Conservation (phyloP, 2,888 invertebrate species). For the Dromius quadrimaculatus region DNA sequence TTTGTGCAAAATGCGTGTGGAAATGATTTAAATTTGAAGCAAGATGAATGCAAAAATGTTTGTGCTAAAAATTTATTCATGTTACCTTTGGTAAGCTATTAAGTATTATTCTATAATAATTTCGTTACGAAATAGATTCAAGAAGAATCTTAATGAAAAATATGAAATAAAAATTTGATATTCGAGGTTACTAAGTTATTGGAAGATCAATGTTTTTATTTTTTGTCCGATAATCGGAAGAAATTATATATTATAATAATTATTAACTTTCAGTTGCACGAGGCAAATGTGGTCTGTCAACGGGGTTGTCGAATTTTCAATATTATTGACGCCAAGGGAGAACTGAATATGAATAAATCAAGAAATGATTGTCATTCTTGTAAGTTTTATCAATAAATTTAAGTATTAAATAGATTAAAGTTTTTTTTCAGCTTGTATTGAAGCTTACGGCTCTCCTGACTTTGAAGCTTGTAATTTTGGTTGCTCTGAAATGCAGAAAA, state of each 20-base stretch:
- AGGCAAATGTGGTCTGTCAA: constrained; percentile 61
- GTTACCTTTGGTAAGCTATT: constrained; percentile 28
- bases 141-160: not conserved
- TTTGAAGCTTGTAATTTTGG: constrained; percentile 58
- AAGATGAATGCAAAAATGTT: constrained; percentile 42
- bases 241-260: too few relatives aligned
- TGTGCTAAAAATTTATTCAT: constrained; percentile 37
- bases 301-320: constrained; percentile 62
- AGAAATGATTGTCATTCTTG: constrained; percentile 61
- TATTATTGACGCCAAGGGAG: constrained; percentile 60
- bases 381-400: constrained; percentile 55
- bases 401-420: constrained; percentile 16
- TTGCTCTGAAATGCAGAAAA: constrained; percentile 60
- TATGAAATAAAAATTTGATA: constrained; percentile 39
- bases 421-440: constrained; percentile 27
- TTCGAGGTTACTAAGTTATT: too few relatives aligned
- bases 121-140: not conserved
- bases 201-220: too few relatives aligned
- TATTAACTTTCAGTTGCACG: constrained; percentile 57
- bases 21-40: constrained; percentile 5
- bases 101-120: not conserved
- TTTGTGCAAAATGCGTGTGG: not conserved
- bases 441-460: constrained; percentile 27
- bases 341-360: constrained; percentile 59
- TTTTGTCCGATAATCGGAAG: too few relatives aligned